Conservation (phyloP, 2,113 vertebrate genomes). For the Pica pica region DNA sequence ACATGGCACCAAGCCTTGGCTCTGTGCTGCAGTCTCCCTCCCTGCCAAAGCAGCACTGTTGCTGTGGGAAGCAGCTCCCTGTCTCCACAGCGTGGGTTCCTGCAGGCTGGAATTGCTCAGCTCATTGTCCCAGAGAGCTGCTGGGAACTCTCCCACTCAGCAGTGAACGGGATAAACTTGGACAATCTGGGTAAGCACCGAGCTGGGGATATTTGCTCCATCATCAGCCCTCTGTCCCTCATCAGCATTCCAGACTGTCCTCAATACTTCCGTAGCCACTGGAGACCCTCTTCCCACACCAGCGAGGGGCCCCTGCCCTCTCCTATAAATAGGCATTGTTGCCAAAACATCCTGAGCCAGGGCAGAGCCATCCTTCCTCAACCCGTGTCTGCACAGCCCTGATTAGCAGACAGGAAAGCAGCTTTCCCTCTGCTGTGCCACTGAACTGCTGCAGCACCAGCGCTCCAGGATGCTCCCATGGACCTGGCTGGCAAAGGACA, state of each 20-base stretch:
- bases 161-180: neutral
- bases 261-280: rapidly evolving
- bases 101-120: neutral
- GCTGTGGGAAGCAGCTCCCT: neutral
- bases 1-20: neutral
- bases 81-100: neutral
- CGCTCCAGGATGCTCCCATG: rapidly evolving
- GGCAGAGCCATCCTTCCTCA: slow-evolving; percentile 63
- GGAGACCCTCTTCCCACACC: neutral
- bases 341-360: slow-evolving; percentile 66
- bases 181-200: neutral
- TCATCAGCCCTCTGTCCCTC: neutral
- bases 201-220: neutral
- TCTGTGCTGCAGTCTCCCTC: neutral
- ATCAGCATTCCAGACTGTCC: neutral
- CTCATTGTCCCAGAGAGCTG: neutral
- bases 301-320: neutral
- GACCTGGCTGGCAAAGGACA: neutral
- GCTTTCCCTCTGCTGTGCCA: neutral
- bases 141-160: neutral
- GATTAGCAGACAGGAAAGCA: slow-evolving; percentile 65
- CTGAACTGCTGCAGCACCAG: neutral
- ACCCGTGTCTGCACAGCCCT: neutral
- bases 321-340: slow-evolving; percentile 56
- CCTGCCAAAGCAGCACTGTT: neutral